These are phyloP conservation scores for Atlantisia rogersi DNA, from an alignment of 2,113 vertebrate genomes.

Conservation along the genomic window DNA sequence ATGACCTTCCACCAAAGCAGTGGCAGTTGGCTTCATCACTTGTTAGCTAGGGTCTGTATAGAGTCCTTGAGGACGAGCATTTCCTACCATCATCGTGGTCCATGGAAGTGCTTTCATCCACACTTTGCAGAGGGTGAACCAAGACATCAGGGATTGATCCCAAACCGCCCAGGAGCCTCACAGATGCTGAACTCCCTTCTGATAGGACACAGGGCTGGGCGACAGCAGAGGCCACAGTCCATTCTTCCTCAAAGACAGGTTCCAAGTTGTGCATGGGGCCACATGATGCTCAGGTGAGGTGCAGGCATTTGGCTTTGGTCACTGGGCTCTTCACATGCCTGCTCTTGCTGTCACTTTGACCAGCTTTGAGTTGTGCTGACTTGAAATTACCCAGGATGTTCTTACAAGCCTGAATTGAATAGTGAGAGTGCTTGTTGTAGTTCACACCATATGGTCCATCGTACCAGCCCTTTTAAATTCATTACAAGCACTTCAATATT, in stretches of 20 bases:
- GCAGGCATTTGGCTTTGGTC: background rate
- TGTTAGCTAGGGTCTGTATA: background rate
- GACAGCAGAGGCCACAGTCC: background rate
- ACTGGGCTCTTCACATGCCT: too few relatives aligned
- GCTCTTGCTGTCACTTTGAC: background rate
- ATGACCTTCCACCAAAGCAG: background rate
- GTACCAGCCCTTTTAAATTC: background rate
- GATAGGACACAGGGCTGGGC: background rate
- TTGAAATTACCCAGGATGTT: background rate
- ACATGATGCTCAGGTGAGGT: background rate
- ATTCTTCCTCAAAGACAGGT: background rate
- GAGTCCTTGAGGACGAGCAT: background rate
- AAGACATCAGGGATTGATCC: background rate
- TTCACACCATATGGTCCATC: background rate
- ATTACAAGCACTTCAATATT: background rate
- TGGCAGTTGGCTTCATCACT: background rate
- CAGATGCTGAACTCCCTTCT: background rate
- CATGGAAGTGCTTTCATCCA: background rate
- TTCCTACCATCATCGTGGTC: background rate
- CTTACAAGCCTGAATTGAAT: background rate
- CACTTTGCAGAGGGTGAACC: background rate
- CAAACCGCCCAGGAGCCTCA: background rate
- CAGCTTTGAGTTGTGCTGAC: background rate
- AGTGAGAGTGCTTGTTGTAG: background rate
- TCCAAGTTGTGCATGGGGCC: fast-evolving